Evolutionary conservation across 2,113 vertebrate genomes (phyloP).

Genomic region (Tachuris rubrigastra): DNA sequence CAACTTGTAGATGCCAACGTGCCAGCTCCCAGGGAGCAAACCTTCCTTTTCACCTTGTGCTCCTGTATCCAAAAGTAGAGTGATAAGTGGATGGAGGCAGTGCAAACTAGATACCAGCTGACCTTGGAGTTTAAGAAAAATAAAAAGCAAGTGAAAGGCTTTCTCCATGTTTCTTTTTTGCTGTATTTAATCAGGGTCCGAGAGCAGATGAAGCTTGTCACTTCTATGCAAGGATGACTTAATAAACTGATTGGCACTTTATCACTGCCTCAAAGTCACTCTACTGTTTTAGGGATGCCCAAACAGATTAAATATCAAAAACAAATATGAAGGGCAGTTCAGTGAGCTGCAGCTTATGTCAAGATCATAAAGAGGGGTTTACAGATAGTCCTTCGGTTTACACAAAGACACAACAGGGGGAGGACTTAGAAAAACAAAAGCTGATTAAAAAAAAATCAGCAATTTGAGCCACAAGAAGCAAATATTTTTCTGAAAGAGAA

Average conservation of each 20-base stretch:
- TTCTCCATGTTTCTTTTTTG: conserved; percentile 23
- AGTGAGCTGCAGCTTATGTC: conserved; percentile 21
- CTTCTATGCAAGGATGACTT: conserved; percentile 41
- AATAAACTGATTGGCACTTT: conserved; percentile 53
- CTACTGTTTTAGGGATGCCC: conserved; percentile 35
- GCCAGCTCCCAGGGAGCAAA: neutral
- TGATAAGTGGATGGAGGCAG: neutral
- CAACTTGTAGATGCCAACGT: neutral
- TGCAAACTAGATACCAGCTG: neutral
- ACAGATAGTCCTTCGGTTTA: neutral
- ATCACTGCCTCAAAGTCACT: conserved; percentile 13
- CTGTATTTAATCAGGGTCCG: neutral
- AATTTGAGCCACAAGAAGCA: neutral
- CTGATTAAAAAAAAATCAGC: neutral
- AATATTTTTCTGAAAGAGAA: neutral
- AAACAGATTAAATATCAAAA: conserved; percentile 66
- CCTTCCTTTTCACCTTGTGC: rapidly evolving
- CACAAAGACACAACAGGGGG: neutral
- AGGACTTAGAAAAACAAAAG: neutral
- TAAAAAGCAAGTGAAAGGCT: neutral
- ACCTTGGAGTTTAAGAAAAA: neutral
- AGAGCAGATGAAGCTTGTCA: conserved; percentile 42
- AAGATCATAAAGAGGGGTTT: conserved; percentile 39
- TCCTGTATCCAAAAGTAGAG: neutral
- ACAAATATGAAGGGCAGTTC: conserved; percentile 5